Evolutionary conservation across 2,888 invertebrate genomes (phyloP).

Genomic region (Ypsolopha scabrella): DNA sequence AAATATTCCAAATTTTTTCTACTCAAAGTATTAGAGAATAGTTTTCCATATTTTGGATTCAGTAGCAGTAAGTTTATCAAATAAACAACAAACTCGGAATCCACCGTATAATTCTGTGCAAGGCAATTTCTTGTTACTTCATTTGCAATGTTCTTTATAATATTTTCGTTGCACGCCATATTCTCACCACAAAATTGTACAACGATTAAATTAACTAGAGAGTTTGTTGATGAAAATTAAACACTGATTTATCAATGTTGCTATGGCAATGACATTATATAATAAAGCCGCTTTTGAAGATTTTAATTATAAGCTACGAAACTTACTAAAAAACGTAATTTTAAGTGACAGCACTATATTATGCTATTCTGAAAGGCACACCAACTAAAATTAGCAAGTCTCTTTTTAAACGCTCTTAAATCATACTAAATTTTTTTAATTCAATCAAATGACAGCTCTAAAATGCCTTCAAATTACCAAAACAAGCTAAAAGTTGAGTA

Average conservation of each 20-base stretch:
- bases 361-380: too few species aligned
- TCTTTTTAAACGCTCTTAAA: too few species aligned
- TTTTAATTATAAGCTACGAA: too few species aligned
- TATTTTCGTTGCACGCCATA: constrained; percentile 60
- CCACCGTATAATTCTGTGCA: constrained; percentile 39
- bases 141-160: constrained; percentile 68
- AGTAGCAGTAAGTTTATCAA: constrained; percentile 63
- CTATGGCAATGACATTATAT: too few species aligned
- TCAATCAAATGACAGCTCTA: too few species aligned
- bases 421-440: too few species aligned
- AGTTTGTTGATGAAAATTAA: background rate
- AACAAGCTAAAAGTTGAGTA: too few species aligned
- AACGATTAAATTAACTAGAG: background rate
- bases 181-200: constrained; percentile 4
- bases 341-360: too few species aligned
- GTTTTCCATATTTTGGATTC: constrained; percentile 68
- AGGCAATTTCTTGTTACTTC: constrained; percentile 69
- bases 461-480: too few species aligned
- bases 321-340: too few species aligned
- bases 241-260: constrained; percentile 3
- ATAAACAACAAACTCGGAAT: constrained; percentile 63
- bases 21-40: constrained; percentile 50
- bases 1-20: constrained; percentile 64
- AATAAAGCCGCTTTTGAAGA: too few species aligned
- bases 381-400: too few species aligned